These are phyloP conservation scores for Epirrita christyi DNA, from an alignment of 2,888 invertebrate species.

Conservation along the genomic window DNA sequence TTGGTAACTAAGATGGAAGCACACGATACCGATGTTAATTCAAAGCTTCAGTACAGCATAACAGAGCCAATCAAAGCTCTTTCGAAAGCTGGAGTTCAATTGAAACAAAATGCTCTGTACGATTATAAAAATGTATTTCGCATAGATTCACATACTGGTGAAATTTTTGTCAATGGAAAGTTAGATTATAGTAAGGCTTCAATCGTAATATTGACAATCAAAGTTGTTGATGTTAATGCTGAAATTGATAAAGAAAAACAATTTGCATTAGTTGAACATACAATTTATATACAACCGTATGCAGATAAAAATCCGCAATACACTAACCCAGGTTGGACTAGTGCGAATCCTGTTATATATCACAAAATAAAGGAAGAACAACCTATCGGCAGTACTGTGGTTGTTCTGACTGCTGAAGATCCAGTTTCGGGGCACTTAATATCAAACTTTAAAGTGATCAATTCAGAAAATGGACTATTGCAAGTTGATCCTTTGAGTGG, in stretches of 20 bases:
- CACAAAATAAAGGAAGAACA: conserved; percentile 90
- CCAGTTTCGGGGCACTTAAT: conserved; percentile 87
- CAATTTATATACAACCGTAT: conserved; percentile 91
- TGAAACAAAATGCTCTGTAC: conserved; percentile 85
- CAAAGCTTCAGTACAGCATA: conserved; percentile 88
- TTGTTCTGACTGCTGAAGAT: conserved; percentile 89
- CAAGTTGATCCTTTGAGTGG: conserved; percentile 88
- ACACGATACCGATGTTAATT: conserved; percentile 88
- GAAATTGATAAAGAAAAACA: conserved; percentile 87
- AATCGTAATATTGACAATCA: conserved; percentile 89
- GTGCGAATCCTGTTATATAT: conserved; percentile 87
- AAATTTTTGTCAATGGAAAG: conserved; percentile 87
- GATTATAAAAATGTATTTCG: conserved; percentile 88
- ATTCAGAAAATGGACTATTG: conserved; percentile 81
- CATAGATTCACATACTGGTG: conserved; percentile 88
- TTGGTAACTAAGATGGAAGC: conserved; percentile 87
- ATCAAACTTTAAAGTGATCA: conserved; percentile 84
- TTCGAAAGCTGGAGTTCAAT: conserved; percentile 89
- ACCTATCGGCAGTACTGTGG: conserved; percentile 89
- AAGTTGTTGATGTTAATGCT: conserved; percentile 89
- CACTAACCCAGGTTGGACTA: conserved; percentile 89
- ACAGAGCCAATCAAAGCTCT: conserved; percentile 88
- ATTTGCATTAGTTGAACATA: conserved; percentile 87
- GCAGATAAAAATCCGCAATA: conserved; percentile 91
- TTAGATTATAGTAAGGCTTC: conserved; percentile 90